Conservation (phyloP, 2,888 invertebrate species). For the Xestia rhomboidea region DNA sequence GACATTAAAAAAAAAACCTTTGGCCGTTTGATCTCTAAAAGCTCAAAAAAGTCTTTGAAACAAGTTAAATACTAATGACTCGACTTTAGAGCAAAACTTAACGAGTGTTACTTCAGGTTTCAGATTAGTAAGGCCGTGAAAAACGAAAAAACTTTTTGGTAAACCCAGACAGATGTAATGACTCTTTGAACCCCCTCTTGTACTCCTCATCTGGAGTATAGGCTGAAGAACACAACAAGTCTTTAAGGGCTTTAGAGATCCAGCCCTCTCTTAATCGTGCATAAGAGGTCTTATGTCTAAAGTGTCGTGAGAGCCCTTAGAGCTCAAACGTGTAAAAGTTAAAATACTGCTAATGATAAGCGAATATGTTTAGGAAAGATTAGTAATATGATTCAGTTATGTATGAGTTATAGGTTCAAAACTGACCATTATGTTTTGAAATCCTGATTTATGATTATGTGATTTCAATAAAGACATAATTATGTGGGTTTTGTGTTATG, state of each 20-base stretch:
- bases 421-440: conserved; percentile 2
- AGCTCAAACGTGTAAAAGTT: conserved; percentile 72
- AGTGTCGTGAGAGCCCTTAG: conserved; percentile 66
- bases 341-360: conserved; percentile 30
- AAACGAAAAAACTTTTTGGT: conserved; percentile 31
- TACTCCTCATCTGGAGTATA: conserved; percentile 33
- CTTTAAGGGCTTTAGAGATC: conserved; percentile 51
- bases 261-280: conserved; percentile 63
- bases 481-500: conserved; percentile 1
- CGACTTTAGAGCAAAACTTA: conserved; percentile 34
- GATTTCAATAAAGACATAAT: conserved; percentile 15
- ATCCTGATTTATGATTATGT: conserved; percentile 18
- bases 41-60: conserved; percentile 38
- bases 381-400: no score
- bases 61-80: conserved; percentile 49
- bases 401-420: background rate
- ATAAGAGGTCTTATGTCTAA: conserved; percentile 59
- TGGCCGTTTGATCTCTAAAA: conserved; percentile 14
- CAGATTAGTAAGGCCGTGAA: conserved; percentile 27
- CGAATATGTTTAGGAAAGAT: conserved; percentile 60
- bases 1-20: conserved; percentile 9
- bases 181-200: conserved; percentile 38
- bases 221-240: conserved; percentile 59
- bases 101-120: conserved; percentile 38
- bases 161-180: conserved; percentile 53